Evolutionary conservation across 2,888 invertebrate genomes (phyloP), one percentile per base, ranked within the genome.

Genomic region (Dolichomitus sp.): DNA sequence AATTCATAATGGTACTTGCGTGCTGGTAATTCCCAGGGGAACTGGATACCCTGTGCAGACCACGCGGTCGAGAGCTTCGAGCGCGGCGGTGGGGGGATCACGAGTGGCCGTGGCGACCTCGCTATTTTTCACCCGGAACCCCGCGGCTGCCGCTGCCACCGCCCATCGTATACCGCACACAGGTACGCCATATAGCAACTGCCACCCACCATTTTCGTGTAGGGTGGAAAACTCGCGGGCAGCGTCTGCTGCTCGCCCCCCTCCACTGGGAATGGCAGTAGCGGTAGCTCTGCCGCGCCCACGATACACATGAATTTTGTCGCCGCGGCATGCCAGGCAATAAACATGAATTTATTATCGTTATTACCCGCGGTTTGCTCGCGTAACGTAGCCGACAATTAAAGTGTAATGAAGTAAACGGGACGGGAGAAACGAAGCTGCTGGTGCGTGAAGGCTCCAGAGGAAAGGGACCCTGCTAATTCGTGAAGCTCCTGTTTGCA

Each of bases 1-100:
- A 91, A 91, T 92, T 91, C 89, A 91, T 88, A 90, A 89, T 89
- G 87, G 86, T 87, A 87, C 85, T 91, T 89, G 91, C 91, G 90
- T 91, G 91, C 84, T 85, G 88, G 88, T 90, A 91, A 91, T 90
- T 86, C 87, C 81, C 84, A 86, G 80, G 81, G 68, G 78, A 76
- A 75, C 70, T 76, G 82, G 66, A 80, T 83, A 73, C 70, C 81
- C 75, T 50, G 79, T 75, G 80, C 79, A 65, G 72, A 68, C 52
- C 78, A 45, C 63, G 73, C 63, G 52, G 42, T 52, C 61, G 54
- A 73, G 54, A 70, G 57, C 50, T 75, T 79, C 54, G 69, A 65
- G 50, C 37, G 61, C 40, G 48, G 33, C 19, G 50, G 50, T 59
- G 33, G 80, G 65, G 65, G 75, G 76, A n/a, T 72, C 68, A 72